Percentiles rank a stretch among this genome's conserved stretches.
These are phyloP conservation scores for Pachliopta kotzebuea DNA, from an alignment of 2,888 invertebrate species.

Conservation along the genomic window DNA sequence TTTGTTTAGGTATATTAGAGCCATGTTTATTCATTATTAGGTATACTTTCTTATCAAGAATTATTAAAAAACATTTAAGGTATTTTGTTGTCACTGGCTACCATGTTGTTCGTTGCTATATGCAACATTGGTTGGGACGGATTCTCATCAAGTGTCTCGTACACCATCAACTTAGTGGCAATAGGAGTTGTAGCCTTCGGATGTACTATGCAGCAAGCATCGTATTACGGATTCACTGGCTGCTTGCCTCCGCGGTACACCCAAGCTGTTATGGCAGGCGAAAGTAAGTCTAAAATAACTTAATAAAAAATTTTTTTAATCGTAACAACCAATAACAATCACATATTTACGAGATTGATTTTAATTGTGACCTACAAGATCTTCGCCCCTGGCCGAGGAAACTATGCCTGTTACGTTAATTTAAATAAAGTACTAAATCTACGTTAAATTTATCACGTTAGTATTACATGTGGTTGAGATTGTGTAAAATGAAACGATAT, in stretches of 20 bases:
- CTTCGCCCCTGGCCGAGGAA: too few relatives aligned
- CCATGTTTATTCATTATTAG: too few relatives aligned
- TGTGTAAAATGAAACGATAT: too few relatives aligned
- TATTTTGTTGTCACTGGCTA: slow-evolving; percentile 86
- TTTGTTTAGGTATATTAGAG: too few relatives aligned
- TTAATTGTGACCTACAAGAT: too few relatives aligned
- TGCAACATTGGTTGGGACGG: slow-evolving; percentile 94
- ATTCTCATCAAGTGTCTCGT: slow-evolving; percentile 88
- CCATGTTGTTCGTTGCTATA: slow-evolving; percentile 90
- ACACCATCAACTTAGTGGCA: slow-evolving; percentile 90
- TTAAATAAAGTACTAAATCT: too few relatives aligned
- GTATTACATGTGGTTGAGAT: too few relatives aligned
- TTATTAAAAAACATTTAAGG: not conserved
- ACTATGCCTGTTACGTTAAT: too few relatives aligned
- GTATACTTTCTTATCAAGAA: too few relatives aligned
- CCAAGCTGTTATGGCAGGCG: slow-evolving; percentile 97
- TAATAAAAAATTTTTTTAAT: not conserved
- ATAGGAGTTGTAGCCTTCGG: slow-evolving; percentile 93
- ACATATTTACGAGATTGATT: not conserved
- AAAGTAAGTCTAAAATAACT: slow-evolving; percentile 83
- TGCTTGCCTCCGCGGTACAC: slow-evolving; percentile 94
- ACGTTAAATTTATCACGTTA: too few relatives aligned
- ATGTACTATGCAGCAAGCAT: slow-evolving; percentile 96
- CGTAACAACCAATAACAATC: not conserved
- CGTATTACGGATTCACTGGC: slow-evolving; percentile 96